Conservation (phyloP, 2,888 invertebrate genomes). For the Calameuta filiformis region DNA sequence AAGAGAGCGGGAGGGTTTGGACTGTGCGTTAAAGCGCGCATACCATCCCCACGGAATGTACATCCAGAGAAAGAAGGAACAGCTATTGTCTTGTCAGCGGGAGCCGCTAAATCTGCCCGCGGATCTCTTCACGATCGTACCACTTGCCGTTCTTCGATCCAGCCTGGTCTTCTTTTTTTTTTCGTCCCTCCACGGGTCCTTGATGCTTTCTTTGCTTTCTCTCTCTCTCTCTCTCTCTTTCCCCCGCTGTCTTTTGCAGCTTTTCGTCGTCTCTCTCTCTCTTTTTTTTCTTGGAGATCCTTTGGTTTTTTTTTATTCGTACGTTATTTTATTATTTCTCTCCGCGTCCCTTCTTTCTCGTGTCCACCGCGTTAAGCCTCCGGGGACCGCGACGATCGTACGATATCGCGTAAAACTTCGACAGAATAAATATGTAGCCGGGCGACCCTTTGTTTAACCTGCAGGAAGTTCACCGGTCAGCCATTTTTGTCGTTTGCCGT, state of each 20-base stretch:
- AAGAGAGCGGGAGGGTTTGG: constrained; percentile 13
- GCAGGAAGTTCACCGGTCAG: background rate
- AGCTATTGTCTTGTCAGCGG: constrained; percentile 63
- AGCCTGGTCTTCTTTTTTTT: background rate
- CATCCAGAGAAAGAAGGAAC: constrained; percentile 54
- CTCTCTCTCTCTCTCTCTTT: constrained; percentile 1
- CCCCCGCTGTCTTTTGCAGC: constrained; percentile 6
- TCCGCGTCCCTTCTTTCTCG: constrained; percentile 16
- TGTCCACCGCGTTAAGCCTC: constrained; percentile 10
- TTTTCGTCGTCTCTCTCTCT: constrained; percentile 29
- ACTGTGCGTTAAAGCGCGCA: constrained; percentile 38
- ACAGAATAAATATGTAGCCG: constrained; percentile 7
- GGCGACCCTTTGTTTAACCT: background rate
- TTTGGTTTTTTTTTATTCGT: constrained; percentile 25
- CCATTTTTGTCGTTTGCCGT: background rate
- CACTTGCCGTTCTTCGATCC: constrained; percentile 23
- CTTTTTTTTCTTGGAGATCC: constrained; percentile 5
- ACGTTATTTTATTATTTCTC: constrained; percentile 36
- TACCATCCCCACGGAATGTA: constrained; percentile 54
- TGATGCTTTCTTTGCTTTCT: background rate
- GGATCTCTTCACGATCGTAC: constrained; percentile 60
- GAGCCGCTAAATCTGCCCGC: constrained; percentile 61
- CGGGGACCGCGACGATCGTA: constrained; percentile 2
- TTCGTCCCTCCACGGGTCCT: background rate
- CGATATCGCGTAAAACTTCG: constrained; percentile 6